Evolutionary conservation across 2,113 vertebrate species (phyloP).

Genomic region (Uria aalge): DNA sequence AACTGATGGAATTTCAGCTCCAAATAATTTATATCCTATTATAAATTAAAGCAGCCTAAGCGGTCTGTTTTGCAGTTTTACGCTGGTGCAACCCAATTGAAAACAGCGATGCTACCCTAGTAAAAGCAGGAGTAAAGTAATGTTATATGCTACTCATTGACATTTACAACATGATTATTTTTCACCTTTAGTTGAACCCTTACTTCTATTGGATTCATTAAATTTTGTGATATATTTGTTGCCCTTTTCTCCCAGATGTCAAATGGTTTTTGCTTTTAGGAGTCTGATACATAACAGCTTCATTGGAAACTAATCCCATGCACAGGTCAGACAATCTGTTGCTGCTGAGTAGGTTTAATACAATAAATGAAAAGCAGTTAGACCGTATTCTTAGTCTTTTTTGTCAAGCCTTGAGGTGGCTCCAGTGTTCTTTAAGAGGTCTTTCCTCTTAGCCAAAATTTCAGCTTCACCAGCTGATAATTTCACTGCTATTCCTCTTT

Average conservation of each 20-base stretch:
- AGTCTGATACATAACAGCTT: not conserved
- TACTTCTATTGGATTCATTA: not conserved
- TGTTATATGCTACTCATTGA: not conserved
- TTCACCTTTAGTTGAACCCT: constrained; percentile 30
- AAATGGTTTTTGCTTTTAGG: not conserved
- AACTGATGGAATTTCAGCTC: not conserved
- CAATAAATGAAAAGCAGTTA: not conserved
- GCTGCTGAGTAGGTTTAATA: not conserved
- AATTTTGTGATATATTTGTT: not conserved
- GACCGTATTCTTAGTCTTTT: not conserved
- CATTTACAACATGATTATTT: not conserved
- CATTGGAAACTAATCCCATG: not conserved
- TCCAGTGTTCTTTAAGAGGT: not conserved
- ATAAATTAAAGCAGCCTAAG: not conserved
- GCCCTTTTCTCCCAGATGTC: not conserved
- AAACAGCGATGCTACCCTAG: not conserved
- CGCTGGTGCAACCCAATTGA: not conserved
- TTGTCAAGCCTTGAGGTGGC: not conserved
- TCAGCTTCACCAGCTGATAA: not conserved
- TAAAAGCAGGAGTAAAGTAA: not conserved
- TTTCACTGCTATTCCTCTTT: not conserved
- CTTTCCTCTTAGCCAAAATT: not conserved
- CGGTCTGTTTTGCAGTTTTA: not conserved
- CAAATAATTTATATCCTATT: not conserved
- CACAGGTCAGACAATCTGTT: not conserved